A percentile compares a stretch with the other conserved stretches of the same genome.
Conservation (phyloP, 2,797 vertebrate genomes). For the Anas georgica region DNA sequence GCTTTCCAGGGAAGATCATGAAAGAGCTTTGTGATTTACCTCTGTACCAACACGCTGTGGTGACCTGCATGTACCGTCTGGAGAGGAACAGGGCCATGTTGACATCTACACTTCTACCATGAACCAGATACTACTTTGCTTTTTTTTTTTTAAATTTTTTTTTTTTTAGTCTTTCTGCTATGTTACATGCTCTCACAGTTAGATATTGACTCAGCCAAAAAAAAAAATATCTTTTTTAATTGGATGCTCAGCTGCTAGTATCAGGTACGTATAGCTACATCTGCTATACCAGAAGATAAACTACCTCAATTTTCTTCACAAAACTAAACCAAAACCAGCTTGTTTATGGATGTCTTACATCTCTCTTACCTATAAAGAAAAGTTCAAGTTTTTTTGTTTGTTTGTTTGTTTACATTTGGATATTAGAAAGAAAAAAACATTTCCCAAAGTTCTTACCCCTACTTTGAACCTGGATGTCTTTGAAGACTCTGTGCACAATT, state of each 20-base stretch:
- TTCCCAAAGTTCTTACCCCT: not conserved
- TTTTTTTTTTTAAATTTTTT: not conserved
- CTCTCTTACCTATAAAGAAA: not conserved
- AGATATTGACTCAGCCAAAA: not conserved
- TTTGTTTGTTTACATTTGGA: not conserved
- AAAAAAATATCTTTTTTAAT: not conserved
- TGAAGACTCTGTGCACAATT: not conserved
- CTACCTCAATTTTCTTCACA: not conserved
- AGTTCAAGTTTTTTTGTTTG: not conserved
- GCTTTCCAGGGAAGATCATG: not conserved
- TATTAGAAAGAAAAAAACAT: not conserved
- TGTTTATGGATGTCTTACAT: not conserved
- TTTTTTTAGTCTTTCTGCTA: not conserved
- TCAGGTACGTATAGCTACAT: not conserved
- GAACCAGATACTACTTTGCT: not conserved
- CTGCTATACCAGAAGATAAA: not conserved
- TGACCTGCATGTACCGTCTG: not conserved
- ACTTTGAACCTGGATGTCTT: not conserved
- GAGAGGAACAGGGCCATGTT: not conserved
- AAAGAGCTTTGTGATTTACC: not conserved
- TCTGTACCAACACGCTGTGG: not conserved
- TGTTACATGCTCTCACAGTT: not conserved
- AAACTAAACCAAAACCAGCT: not conserved
- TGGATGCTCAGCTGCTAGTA: not conserved
- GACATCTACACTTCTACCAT: not conserved